Evolutionary conservation across 2,797 vertebrate genomes (phyloP).

Genomic region (Thunnus albacares): DNA sequence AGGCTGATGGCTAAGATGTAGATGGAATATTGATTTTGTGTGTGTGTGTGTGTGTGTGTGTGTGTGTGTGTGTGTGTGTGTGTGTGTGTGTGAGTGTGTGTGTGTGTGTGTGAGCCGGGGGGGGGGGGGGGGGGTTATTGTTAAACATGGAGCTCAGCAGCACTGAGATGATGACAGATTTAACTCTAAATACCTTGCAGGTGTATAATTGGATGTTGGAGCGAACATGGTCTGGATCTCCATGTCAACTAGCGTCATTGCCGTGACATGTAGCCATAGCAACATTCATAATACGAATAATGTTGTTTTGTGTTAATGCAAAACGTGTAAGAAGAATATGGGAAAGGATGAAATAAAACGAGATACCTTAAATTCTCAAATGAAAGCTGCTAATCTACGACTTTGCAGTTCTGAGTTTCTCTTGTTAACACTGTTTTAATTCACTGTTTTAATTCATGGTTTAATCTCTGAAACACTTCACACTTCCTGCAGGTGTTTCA

Average conservation of each 20-base stretch:
- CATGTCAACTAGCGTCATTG: background rate
- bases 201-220: conserved; percentile 38
- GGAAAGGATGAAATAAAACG: background rate
- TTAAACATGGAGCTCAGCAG: conserved; percentile 54
- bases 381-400: too few species aligned
- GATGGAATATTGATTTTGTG: conserved; percentile 66
- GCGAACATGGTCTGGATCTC: background rate
- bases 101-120: conserved; percentile 7
- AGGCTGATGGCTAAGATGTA: conserved; percentile 53
- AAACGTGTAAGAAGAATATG: background rate
- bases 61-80: background rate
- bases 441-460: too few species aligned
- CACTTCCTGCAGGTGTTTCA: too few species aligned
- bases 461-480: too few species aligned
- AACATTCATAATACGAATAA: background rate
- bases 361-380: too few species aligned
- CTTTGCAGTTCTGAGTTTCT: too few species aligned
- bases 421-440: too few species aligned
- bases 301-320: background rate
- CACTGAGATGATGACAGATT: conserved; percentile 51
- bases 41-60: background rate
- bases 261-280: background rate
- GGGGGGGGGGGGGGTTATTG: conserved; percentile 36
- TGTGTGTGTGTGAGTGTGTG: background rate
- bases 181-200: conserved; percentile 47